These are phyloP conservation scores for Rallus crepitans DNA, from an alignment of 2,797 vertebrate species.

Conservation along the genomic window DNA sequence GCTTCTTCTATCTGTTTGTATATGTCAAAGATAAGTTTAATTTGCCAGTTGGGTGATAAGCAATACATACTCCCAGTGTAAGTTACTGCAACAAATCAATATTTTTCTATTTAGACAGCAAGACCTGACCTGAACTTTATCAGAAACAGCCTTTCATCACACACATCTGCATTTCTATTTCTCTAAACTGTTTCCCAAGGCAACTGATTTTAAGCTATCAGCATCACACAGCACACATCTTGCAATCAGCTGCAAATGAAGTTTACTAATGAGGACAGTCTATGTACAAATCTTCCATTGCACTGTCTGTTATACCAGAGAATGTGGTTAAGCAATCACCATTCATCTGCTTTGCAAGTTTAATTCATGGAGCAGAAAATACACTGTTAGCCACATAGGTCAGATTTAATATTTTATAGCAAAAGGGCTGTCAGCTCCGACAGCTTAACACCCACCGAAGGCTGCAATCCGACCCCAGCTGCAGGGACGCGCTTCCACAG, in stretches of 20 bases:
- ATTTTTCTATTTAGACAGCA: neutral
- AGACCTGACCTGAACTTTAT: neutral
- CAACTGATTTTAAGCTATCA: neutral
- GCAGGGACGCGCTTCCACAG: neutral
- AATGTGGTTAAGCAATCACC: neutral
- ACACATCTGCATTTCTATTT: neutral
- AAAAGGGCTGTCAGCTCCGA: neutral
- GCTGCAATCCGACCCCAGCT: neutral
- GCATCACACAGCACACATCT: neutral
- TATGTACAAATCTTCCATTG: neutral
- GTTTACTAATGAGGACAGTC: neutral
- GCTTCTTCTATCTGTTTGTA: neutral
- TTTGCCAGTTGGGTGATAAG: neutral
- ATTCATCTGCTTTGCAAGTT: neutral
- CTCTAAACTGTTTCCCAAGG: neutral
- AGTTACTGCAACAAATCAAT: neutral
- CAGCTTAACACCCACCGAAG: neutral
- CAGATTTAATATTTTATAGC: neutral
- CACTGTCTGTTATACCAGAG: neutral
- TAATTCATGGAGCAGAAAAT: neutral
- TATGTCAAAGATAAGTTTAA: neutral
- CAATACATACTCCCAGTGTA: neutral
- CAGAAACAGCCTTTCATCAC: neutral
- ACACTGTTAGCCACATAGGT: accelerated
- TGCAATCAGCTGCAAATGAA: neutral